A percentile compares a stretch with the other conserved stretches of the same genome.
phyloP scores from a whole-genome alignment of 2,113 vertebrate species.

The Tetrao urogallus region DNA sequence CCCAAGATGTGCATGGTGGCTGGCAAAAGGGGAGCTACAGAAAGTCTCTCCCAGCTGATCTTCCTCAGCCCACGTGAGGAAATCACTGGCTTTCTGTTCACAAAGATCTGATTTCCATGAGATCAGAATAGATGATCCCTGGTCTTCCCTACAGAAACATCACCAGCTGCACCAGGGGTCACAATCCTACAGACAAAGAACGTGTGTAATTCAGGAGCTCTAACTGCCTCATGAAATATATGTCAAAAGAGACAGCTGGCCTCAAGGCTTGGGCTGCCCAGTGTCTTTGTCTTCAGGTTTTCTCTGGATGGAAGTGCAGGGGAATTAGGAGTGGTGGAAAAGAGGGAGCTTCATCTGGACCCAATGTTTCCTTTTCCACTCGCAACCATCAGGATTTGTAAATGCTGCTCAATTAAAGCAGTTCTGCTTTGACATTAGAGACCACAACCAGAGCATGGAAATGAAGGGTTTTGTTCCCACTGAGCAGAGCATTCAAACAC shows the following conservation, averaged over 20 bases:
- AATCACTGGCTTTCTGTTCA: not conserved
- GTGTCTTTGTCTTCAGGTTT: conserved; percentile 52
- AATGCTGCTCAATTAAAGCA: not conserved
- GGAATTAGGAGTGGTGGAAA: not conserved
- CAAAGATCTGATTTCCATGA: not conserved
- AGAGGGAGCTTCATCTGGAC: not conserved
- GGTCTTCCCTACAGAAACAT: conserved; percentile 10
- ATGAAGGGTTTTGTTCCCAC: not conserved
- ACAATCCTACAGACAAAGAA: conserved; percentile 30
- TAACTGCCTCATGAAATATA: conserved; percentile 59
- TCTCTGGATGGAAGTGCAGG: not conserved
- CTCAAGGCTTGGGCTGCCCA: conserved; percentile 27
- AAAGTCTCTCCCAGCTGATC: not conserved
- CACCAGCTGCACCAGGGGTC: conserved; percentile 50
- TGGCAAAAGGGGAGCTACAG: not conserved
- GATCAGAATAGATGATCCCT: not conserved
- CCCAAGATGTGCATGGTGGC: not conserved
- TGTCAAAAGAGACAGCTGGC: conserved; percentile 68
- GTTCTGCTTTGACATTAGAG: not conserved
- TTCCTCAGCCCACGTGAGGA: not conserved
- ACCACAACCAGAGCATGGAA: not conserved
- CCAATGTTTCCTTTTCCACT: not conserved
- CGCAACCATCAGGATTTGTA: not conserved
- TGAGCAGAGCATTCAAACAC: not conserved
- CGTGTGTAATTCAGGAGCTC: conserved; percentile 33